phyloP scores from a whole-genome alignment of 2,113 vertebrate genomes.

The Nycticebus coucang region DNA sequence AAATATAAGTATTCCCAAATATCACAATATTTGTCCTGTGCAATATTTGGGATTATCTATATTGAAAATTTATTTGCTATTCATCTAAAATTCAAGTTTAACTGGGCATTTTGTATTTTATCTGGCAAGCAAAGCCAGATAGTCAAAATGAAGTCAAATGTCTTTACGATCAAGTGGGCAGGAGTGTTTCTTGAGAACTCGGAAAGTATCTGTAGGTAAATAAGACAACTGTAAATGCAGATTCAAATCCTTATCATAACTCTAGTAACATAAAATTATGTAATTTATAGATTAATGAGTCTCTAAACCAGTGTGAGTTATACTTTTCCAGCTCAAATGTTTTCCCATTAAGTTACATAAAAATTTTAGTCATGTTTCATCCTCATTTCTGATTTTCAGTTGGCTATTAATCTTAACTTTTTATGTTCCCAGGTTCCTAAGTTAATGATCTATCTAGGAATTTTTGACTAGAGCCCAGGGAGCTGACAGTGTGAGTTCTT shows the following conservation, averaged over 20 bases:
- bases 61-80: background rate
- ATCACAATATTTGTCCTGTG: background rate
- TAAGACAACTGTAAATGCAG: background rate
- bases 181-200: background rate
- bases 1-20: background rate
- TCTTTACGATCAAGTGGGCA: background rate
- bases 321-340: background rate
- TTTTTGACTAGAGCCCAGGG: background rate
- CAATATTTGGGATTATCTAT: background rate
- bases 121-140: background rate
- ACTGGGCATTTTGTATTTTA: background rate
- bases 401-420: constrained; percentile 45
- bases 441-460: constrained; percentile 58
- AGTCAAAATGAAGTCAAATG: background rate
- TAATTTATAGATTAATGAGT: constrained; percentile 19
- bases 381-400: constrained; percentile 39
- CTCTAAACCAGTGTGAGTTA: background rate
- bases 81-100: constrained; percentile 44
- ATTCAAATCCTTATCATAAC: background rate
- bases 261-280: background rate
- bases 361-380: constrained; percentile 19
- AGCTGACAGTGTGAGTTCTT: background rate
- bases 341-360: background rate
- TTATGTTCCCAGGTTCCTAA: constrained; percentile 27
- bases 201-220: background rate